These are phyloP conservation scores for Phasia obesa DNA, from an alignment of 2,888 invertebrate species.

Conservation along the genomic window DNA sequence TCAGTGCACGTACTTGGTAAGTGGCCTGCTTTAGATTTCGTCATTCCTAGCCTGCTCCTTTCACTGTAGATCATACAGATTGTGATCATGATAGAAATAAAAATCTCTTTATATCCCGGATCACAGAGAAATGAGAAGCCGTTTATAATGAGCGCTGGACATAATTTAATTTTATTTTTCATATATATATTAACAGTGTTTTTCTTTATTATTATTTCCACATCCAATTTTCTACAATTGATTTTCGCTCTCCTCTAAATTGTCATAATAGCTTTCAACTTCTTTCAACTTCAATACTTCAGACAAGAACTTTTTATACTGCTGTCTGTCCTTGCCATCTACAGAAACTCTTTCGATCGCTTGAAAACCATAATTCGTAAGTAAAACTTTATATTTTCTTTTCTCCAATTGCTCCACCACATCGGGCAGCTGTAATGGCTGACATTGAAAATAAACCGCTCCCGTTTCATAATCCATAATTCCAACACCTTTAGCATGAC, in stretches of 20 bases:
- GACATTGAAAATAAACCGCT: slow-evolving; percentile 72
- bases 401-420: slow-evolving; percentile 63
- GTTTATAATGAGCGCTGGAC: too few relatives aligned
- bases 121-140: too few relatives aligned
- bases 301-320: slow-evolving; percentile 71
- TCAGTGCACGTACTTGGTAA: too few relatives aligned
- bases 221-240: too few relatives aligned
- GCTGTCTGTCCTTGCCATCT: slow-evolving; percentile 36
- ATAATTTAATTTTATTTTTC: too few relatives aligned
- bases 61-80: too few relatives aligned
- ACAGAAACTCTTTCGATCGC: slow-evolving; percentile 65
- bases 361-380: slow-evolving; percentile 70
- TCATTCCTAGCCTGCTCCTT: too few relatives aligned
- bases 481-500: slow-evolving; percentile 69
- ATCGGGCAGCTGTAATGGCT: slow-evolving; percentile 44
- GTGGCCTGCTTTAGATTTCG: too few relatives aligned
- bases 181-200: too few relatives aligned
- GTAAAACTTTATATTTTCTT: slow-evolving; percentile 70
- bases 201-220: too few relatives aligned
- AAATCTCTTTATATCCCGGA: too few relatives aligned
- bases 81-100: too few relatives aligned
- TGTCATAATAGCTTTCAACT: slow-evolving; percentile 74
- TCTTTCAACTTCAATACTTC: slow-evolving; percentile 69
- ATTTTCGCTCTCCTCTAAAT: slow-evolving; percentile 45
- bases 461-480: slow-evolving; percentile 71